Conservation (phyloP, 2,113 vertebrate genomes). For the Enhydra lutris region DNA sequence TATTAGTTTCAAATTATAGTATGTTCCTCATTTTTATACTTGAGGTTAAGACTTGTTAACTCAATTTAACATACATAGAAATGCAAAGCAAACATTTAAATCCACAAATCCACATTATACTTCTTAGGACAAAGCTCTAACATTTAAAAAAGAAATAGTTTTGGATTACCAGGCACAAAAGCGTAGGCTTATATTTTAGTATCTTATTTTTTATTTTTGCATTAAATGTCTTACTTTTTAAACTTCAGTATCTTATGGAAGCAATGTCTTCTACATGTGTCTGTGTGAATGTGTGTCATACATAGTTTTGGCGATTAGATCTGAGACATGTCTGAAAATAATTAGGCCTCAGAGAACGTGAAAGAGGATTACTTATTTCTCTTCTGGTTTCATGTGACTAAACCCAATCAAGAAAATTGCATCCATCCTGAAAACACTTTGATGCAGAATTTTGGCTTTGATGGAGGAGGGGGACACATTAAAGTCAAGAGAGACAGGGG, state of each 20-base stretch:
- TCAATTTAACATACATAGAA: background rate
- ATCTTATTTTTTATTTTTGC: background rate
- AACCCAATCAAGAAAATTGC: background rate
- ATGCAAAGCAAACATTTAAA: background rate
- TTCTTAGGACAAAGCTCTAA: conserved; percentile 3
- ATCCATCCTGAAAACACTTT: background rate
- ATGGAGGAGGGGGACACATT: background rate
- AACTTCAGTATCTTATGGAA: background rate
- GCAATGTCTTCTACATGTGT: background rate
- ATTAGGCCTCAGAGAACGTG: background rate
- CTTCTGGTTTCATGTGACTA: conserved; percentile 4
- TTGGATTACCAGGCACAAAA: background rate
- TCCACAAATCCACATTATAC: background rate
- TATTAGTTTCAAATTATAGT: background rate
- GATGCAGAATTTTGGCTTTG: background rate
- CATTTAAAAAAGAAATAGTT: background rate
- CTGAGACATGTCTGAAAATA: background rate
- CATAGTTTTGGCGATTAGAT: background rate
- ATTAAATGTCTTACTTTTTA: background rate
- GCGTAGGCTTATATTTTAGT: background rate
- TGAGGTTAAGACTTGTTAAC: background rate
- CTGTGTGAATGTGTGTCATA: background rate
- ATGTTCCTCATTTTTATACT: background rate
- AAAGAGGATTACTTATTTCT: background rate
- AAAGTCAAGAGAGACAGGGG: background rate